phyloP scores from a whole-genome alignment of 2,888 invertebrate species.

The Cosmopolites sordidus region DNA sequence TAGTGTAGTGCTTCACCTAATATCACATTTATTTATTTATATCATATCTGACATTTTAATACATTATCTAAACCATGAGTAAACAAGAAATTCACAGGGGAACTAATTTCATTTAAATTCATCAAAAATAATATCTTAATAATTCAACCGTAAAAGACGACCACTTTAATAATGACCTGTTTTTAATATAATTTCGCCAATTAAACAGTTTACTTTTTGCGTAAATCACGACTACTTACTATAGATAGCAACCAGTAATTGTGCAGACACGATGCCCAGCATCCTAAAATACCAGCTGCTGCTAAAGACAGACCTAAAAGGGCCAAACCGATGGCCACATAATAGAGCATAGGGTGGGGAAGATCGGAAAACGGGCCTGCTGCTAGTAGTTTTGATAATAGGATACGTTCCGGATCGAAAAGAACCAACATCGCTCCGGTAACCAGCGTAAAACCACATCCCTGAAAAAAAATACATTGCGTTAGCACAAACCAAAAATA shows the following conservation, averaged over 20 bases:
- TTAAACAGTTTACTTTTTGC: too few species aligned
- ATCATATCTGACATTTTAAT: too few species aligned
- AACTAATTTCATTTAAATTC: too few species aligned
- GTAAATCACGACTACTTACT: slow-evolving; percentile 49
- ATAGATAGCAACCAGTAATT: slow-evolving; percentile 68
- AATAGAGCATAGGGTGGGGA: slow-evolving; percentile 72
- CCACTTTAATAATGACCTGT: too few species aligned
- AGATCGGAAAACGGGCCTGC: slow-evolving; percentile 57
- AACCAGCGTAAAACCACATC: slow-evolving; percentile 67
- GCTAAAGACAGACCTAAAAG: slow-evolving; percentile 65
- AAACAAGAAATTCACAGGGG: too few species aligned
- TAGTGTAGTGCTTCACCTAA: too few species aligned
- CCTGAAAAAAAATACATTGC: slow-evolving; percentile 53
- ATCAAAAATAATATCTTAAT: too few species aligned
- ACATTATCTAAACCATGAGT: too few species aligned
- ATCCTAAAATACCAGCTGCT: slow-evolving; percentile 68
- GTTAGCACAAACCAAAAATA: too few species aligned
- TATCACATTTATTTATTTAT: too few species aligned
- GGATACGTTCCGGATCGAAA: slow-evolving; percentile 65
- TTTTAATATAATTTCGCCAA: too few species aligned
- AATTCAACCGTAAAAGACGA: too few species aligned
- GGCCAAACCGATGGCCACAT: slow-evolving; percentile 67
- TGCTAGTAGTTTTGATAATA: slow-evolving; percentile 67
- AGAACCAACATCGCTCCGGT: slow-evolving; percentile 69
- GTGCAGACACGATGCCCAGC: slow-evolving; percentile 75